A percentile compares a stretch with the other conserved stretches of the same genome.
These are phyloP conservation scores for Pediacus dermestoides DNA, from an alignment of 2,888 invertebrate genomes.

Conservation along the genomic window DNA sequence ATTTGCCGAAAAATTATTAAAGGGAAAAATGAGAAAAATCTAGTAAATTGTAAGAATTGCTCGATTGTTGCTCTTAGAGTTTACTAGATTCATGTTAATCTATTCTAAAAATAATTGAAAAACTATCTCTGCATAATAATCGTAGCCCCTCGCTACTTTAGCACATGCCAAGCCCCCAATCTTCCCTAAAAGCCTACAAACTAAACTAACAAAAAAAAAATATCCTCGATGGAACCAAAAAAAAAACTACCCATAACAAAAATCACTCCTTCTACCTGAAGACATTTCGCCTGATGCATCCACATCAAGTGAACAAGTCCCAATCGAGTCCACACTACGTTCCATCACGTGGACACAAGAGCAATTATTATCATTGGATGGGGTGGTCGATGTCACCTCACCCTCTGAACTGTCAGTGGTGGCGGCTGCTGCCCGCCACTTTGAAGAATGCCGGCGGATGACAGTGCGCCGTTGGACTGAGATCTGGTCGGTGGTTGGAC, in stretches of 20 bases:
- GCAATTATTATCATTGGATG: constrained; percentile 8
- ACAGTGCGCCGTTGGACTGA: constrained; percentile 44
- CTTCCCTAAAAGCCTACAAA: no score
- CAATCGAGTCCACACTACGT: constrained; percentile 78
- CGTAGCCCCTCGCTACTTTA: no score
- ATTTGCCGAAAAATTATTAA: no score
- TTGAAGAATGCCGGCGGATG: constrained; percentile 45
- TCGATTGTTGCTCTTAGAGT: no score
- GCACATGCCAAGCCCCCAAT: no score
- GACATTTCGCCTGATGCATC: constrained; percentile 69
- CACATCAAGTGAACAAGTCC: constrained; percentile 82
- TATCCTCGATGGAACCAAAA: constrained; percentile 17
- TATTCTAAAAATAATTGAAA: no score
- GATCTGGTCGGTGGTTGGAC: constrained; percentile 16
- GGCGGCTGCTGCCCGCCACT: constrained; percentile 38
- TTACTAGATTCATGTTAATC: no score
- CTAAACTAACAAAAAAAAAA: no score
- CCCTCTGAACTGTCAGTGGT: constrained; percentile 2
- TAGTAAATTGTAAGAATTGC: no score
- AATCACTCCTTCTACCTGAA: constrained; percentile 56
- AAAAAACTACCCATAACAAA: constrained; percentile 16
- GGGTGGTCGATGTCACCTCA: background rate
- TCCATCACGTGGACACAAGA: constrained; percentile 53
- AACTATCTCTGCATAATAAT: no score
- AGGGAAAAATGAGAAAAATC: no score